Percentiles rank a stretch among this genome's conserved stretches.
Evolutionary conservation across 2,888 invertebrate genomes (phyloP).

Genomic region (Xestia sexstrigata): DNA sequence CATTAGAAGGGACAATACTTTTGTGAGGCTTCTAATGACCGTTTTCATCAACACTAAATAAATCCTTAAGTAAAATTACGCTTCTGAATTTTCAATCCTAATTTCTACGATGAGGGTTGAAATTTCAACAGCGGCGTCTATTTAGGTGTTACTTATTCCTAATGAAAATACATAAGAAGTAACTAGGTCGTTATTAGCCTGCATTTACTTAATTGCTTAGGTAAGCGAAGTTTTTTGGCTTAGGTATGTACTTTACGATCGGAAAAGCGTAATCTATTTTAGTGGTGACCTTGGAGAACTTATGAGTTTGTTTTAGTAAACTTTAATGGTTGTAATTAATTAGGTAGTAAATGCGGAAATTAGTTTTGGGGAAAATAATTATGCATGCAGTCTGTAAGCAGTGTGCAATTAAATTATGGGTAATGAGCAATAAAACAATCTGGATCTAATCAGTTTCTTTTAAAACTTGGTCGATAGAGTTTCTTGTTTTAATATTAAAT

Average conservation of each 20-base stretch:
- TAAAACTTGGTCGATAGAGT: not conserved
- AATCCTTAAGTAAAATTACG: not conserved
- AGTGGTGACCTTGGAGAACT: conserved; percentile 29
- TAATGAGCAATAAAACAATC: not conserved
- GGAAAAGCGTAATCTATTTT: conserved; percentile 25
- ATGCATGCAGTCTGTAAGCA: not conserved
- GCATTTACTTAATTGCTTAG: conserved; percentile 68
- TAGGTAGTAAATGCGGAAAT: conserved; percentile 21
- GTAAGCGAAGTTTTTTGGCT: conserved; percentile 40
- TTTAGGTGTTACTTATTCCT: not conserved
- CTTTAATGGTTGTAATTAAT: conserved; percentile 27
- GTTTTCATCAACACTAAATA: conserved; percentile 2
- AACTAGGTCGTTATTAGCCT: conserved; percentile 46
- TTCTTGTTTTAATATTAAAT: not conserved
- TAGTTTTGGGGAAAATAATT: conserved; percentile 5
- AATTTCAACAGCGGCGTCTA: not conserved
- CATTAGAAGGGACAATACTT: conserved; percentile 63
- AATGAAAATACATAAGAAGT: conserved; percentile 19
- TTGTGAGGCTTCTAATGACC: conserved; percentile 48
- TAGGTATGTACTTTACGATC: not conserved
- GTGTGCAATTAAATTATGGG: not conserved
- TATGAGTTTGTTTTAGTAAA: conserved; percentile 18
- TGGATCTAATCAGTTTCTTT: not conserved
- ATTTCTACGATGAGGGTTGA: not conserved
- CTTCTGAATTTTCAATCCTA: not conserved